A percentile compares a stretch with the other conserved stretches of the same genome.
Conservation (phyloP, 1,140 invertebrate genomes). For the Calephelis virginiensis region DNA sequence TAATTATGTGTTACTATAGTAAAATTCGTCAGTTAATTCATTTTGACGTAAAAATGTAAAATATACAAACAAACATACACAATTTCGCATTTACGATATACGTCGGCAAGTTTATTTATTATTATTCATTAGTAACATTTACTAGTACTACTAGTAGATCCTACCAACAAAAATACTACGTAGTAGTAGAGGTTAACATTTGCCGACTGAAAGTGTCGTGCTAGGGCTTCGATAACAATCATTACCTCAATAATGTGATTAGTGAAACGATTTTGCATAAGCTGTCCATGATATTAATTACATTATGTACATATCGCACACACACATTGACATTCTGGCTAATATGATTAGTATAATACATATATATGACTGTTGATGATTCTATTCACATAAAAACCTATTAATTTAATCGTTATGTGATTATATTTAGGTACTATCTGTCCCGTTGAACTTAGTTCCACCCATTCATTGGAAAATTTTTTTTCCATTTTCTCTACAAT, state of each 20-base stretch:
- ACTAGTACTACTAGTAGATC: no score
- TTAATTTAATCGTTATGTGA: no score
- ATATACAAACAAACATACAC: neutral
- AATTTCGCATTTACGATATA: neutral
- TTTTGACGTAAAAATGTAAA: no score
- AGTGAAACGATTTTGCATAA: conserved; percentile 22
- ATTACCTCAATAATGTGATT: conserved; percentile 16
- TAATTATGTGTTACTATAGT: neutral
- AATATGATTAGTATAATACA: neutral
- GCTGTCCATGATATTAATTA: conserved; percentile 11
- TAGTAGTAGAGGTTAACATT: no score
- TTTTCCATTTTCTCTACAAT: no score
- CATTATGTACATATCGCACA: conserved; percentile 3
- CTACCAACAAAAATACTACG: no score
- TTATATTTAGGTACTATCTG: no score
- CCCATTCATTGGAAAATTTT: no score
- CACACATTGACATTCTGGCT: neutral
- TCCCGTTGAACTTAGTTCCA: no score
- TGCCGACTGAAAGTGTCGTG: neutral
- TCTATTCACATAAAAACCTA: no score
- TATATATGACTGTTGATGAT: no score
- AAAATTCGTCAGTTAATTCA: neutral
- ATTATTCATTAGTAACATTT: no score
- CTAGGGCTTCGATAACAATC: conserved; percentile 16
- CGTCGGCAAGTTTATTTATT: neutral